phyloP scores from a whole-genome alignment of 2,888 invertebrate genomes.

The Stramonita haemastoma region DNA sequence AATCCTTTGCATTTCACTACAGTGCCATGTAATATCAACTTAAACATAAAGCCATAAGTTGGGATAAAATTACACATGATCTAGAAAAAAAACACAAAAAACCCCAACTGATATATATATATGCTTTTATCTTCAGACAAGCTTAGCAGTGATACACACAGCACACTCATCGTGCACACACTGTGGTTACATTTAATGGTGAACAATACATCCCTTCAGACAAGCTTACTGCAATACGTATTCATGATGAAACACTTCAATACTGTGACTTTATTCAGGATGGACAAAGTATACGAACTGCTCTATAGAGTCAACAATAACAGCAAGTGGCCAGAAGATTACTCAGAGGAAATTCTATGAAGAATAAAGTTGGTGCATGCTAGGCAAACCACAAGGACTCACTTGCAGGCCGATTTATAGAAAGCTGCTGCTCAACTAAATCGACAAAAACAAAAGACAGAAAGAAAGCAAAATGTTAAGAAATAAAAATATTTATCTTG shows the following conservation, averaged over 20 bases:
- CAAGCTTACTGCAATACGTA: no score
- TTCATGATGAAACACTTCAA: no score
- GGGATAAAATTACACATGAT: neutral
- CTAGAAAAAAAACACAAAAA: neutral
- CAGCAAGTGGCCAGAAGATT: neutral
- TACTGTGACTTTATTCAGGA: neutral
- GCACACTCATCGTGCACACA: no score
- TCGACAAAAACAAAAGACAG: conserved; percentile 15
- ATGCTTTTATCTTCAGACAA: no score
- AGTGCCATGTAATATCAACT: no score
- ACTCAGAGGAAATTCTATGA: neutral
- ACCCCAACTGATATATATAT: no score
- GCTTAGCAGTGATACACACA: neutral
- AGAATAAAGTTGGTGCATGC: conserved; percentile 16
- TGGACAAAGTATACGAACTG: neutral
- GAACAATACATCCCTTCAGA: no score
- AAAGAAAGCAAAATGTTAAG: neutral
- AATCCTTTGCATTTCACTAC: no score
- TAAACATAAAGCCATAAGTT: no score
- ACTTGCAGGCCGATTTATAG: conserved; percentile 39
- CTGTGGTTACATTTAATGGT: no score
- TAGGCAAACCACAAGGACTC: conserved; percentile 30
- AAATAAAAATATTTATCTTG: neutral
- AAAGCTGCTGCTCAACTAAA: conserved; percentile 43
- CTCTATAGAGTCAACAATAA: neutral